Evolutionary conservation across 2,113 vertebrate species (phyloP), one percentile per base, ranked within the genome.

Genomic region (Mystacornis crossleyi): DNA sequence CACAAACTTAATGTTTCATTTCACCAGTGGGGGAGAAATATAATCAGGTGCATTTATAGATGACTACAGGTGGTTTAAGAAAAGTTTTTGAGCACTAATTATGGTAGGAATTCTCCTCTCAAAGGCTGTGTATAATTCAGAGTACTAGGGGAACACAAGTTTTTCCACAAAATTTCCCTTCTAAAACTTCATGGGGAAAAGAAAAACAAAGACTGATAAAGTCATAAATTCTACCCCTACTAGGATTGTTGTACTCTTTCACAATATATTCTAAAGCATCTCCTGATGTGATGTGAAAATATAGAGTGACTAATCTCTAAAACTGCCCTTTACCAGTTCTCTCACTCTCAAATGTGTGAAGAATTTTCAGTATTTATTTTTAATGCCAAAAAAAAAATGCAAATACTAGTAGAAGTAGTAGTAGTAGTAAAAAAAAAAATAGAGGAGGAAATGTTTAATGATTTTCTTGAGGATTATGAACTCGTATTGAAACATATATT

Each of bases 11-110:
- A 53, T 43, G 24, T 38, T 84, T 87, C 55, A 33, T 71, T 81
- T 43, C 17, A 70, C 5, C 38, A 50, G 13, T n/a, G 9, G 7
- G 17, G 8, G 2, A 0, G 6, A 40, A 19, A 33, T 12, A 20
- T 4, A 64, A 40, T 86, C 55, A 66, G 33, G 11, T 42, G 3
- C 10, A 40, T 57, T 92, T 82, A 40, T 33, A 61, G 28, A 60
- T 89, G 5, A 55, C 11, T 74, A 24, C 8, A 67, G 10, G 10
- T 53, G 10, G 21, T n/a, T 85, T 84, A 34, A 62, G 38, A 67
- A 87, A 91, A 64, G 10, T 12, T 67, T 93, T 71, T 81, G 40
- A 95, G 43, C 8, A 33, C 5, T 50, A 73, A 48, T 71, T 70
- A 13, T 62, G 11, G 31, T 19, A 57, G 0, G 26, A 84, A 66